A percentile compares a stretch with the other conserved stretches of the same genome.
phyloP scores from a whole-genome alignment of 2,888 invertebrate species.

The Idaea biselata region DNA sequence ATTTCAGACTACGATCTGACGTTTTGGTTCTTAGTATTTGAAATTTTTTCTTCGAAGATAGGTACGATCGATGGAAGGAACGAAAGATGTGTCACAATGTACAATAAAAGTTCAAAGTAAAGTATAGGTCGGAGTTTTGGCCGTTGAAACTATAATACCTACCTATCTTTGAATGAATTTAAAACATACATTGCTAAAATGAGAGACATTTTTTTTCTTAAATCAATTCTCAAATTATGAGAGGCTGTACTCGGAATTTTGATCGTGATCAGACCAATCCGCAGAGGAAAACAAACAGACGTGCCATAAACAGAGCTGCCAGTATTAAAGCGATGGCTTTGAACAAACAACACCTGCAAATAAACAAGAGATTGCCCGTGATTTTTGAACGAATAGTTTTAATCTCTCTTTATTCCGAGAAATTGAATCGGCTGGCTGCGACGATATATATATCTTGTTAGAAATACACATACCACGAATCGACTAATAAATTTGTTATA shows the following conservation, averaged over 20 bases:
- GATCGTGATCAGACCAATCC: conserved; percentile 32
- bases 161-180: too few relatives aligned
- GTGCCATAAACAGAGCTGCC: conserved; percentile 42
- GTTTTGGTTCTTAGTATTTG: too few relatives aligned
- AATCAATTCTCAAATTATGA: conserved; percentile 34
- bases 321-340: conserved; percentile 47
- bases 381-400: conserved; percentile 24
- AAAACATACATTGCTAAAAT: too few relatives aligned
- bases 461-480: not conserved
- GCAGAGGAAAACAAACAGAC: conserved; percentile 41
- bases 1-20: too few relatives aligned
- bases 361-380: conserved; percentile 32
- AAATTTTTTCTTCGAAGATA: too few relatives aligned
- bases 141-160: too few relatives aligned
- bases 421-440: conserved; percentile 9
- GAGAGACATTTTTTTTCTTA: conserved; percentile 13
- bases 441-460: not conserved
- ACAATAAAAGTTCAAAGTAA: too few relatives aligned
- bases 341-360: conserved; percentile 48
- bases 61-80: too few relatives aligned
- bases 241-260: conserved; percentile 36
- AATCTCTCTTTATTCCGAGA: conserved; percentile 17
- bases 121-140: too few relatives aligned
- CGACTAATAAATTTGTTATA: not conserved
- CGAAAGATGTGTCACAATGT: too few relatives aligned